phyloP scores from a whole-genome alignment of 2,888 invertebrate species.

The Caenorhabditis sulstoni region DNA sequence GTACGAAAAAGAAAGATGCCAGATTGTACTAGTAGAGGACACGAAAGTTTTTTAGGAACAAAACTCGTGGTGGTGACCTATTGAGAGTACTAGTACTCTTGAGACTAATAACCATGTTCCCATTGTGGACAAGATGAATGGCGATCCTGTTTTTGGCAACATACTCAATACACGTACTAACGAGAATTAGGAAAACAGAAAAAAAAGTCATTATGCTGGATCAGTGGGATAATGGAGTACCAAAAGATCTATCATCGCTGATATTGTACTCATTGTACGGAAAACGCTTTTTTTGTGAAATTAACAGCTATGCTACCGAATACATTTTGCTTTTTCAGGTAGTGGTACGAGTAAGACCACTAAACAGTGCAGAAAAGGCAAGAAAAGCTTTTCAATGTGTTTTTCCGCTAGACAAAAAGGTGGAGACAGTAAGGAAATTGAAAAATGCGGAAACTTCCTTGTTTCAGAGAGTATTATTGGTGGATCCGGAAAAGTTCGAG shows the following conservation, averaged over 20 bases:
- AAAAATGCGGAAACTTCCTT: too few relatives aligned
- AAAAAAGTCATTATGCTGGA: constrained; percentile 3
- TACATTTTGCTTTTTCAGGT: constrained; percentile 84
- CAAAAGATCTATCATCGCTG: not conserved
- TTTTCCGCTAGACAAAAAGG: constrained; percentile 89
- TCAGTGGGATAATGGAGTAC: not conserved
- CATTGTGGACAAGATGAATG: not conserved
- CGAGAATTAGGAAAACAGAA: constrained; percentile 5
- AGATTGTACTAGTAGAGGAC: constrained; percentile 36
- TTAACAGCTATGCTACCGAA: too few relatives aligned
- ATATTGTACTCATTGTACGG: constrained; percentile 2
- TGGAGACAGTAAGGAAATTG: constrained; percentile 77
- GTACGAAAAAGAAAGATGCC: constrained; percentile 34
- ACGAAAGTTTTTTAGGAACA: not conserved
- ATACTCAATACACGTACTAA: constrained; percentile 13
- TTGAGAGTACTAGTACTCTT: constrained; percentile 18
- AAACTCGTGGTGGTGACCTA: constrained; percentile 16
- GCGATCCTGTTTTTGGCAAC: not conserved
- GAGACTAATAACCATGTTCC: too few relatives aligned
- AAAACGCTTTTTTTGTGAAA: not conserved
- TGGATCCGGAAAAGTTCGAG: constrained; percentile 84
- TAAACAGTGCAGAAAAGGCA: constrained; percentile 86
- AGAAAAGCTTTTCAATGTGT: constrained; percentile 85
- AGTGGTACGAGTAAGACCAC: constrained; percentile 91
- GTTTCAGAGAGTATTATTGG: constrained; percentile 85